These are phyloP conservation scores for Istiophorus platypterus DNA, from an alignment of 2,113 vertebrate species.

Conservation along the genomic window DNA sequence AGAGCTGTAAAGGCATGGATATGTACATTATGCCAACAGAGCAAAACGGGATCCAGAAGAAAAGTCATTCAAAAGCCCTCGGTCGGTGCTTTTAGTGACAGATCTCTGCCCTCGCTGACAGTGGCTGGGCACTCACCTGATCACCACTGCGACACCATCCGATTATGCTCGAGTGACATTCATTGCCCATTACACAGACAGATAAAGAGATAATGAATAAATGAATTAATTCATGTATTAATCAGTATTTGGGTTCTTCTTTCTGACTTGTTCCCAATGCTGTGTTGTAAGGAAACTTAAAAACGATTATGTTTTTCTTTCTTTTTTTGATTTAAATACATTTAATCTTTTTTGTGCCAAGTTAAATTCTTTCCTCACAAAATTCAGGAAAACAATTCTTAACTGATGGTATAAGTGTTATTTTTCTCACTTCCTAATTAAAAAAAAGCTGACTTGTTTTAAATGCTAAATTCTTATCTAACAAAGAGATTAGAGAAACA, in stretches of 20 bases:
- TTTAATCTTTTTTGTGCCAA: neutral
- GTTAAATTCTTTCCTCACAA: neutral
- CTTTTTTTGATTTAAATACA: neutral
- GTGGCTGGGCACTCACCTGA: conserved; percentile 49
- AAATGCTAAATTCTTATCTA: neutral
- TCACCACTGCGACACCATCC: conserved; percentile 56
- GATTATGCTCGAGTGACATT: conserved; percentile 60
- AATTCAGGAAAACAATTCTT: neutral
- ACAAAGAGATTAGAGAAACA: neutral
- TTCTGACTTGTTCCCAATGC: neutral
- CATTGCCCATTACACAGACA: conserved; percentile 27
- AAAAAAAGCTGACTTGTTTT: neutral
- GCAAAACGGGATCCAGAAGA: conserved; percentile 57
- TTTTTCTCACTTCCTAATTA: no score
- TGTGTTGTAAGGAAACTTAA: neutral
- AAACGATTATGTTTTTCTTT: neutral
- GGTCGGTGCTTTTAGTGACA: conserved; percentile 66
- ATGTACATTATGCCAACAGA: conserved; percentile 76
- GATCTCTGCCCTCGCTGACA: conserved; percentile 31
- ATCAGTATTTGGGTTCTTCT: neutral
- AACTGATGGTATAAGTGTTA: neutral
- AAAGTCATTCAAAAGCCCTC: conserved; percentile 52
- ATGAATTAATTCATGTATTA: neutral
- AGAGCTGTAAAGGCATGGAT: conserved; percentile 79
- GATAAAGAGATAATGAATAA: conserved; percentile 19